Evolutionary conservation across 2,888 invertebrate genomes (phyloP).

Genomic region (Melieria omissa): DNA sequence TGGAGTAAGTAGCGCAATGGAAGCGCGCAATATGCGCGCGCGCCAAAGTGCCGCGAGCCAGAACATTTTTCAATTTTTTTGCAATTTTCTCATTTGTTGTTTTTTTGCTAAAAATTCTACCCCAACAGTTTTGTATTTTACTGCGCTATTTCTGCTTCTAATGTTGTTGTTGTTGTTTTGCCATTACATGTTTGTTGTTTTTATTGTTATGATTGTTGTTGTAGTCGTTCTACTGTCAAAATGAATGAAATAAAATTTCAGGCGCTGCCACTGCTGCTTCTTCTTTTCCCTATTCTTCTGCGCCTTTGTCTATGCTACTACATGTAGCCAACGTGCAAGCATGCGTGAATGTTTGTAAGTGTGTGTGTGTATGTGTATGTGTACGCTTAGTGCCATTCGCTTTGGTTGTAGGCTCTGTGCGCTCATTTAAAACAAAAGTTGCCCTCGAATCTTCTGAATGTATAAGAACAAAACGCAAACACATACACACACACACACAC

Average conservation of each 20-base stretch:
- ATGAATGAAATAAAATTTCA: not conserved
- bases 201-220: not conserved
- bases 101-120: conserved; percentile 5
- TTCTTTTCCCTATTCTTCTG: not conserved
- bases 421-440: not conserved
- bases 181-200: not conserved
- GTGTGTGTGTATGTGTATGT: not conserved
- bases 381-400: not conserved
- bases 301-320: too few species aligned
- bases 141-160: not conserved
- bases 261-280: not conserved
- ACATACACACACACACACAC: not conserved
- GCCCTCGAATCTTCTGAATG: not conserved
- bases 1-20: too few species aligned
- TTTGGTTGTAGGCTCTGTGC: too few species aligned
- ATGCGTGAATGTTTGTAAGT: not conserved
- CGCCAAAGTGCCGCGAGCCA: conserved; percentile 18
- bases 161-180: conserved; percentile 1
- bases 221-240: not conserved
- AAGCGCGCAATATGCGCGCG: not conserved
- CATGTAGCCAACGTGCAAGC: not conserved
- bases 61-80: conserved; percentile 24
- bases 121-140: not conserved
- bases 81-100: not conserved
- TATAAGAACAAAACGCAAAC: not conserved